Evolutionary conservation across 2,797 vertebrate genomes (phyloP).

Genomic region (Pangasius larnaudii): DNA sequence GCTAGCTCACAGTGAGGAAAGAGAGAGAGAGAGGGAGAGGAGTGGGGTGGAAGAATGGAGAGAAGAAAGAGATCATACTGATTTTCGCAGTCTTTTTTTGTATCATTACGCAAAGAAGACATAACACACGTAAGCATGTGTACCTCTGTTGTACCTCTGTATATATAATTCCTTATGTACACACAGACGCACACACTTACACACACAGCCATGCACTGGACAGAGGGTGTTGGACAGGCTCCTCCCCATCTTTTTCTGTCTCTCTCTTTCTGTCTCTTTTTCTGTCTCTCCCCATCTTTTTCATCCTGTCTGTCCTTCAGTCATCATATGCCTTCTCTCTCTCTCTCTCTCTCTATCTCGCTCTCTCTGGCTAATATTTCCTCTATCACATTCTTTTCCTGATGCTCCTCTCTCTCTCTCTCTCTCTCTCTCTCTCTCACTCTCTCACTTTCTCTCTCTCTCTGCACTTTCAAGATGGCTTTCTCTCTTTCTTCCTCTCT

Average conservation of each 20-base stretch:
- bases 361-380: conserved; percentile 48
- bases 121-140: conserved; percentile 78
- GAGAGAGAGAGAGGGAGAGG: conserved; percentile 51
- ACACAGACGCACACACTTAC: conserved; percentile 26
- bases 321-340: conserved; percentile 32
- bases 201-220: conserved; percentile 74
- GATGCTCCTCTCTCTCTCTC: conserved; percentile 39
- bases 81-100: conserved; percentile 73
- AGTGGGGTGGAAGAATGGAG: conserved; percentile 56
- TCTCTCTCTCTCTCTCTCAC: conserved; percentile 66
- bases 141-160: conserved; percentile 73
- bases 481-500: conserved; percentile 67
- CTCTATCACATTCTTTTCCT: conserved; percentile 42
- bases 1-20: conserved; percentile 92
- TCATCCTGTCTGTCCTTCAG: conserved; percentile 51
- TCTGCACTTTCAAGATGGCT: conserved; percentile 48
- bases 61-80: conserved; percentile 58
- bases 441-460: conserved; percentile 56
- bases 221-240: conserved; percentile 73
- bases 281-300: conserved; percentile 42
- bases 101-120: conserved; percentile 74
- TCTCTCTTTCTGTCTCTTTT: conserved; percentile 46
- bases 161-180: conserved; percentile 52
- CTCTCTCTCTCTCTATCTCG: conserved; percentile 53
- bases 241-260: conserved; percentile 50